Evolutionary conservation across 1,140 invertebrate genomes (phyloP), one percentile per base, ranked within the genome.

Genomic region (Atta texana): DNA sequence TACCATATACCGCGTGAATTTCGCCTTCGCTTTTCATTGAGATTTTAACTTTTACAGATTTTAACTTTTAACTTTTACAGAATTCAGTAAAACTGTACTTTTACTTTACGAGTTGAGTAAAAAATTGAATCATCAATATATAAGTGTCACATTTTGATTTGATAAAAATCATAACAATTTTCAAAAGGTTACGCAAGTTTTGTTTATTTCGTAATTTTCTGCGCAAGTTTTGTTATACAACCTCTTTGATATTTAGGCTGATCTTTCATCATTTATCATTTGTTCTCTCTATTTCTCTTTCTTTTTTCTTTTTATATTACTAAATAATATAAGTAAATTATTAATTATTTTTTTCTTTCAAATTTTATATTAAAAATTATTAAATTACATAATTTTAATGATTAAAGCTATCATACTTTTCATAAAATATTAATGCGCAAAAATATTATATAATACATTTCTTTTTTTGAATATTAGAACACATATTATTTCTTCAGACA

Each of bases 61-160:
- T 24, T 24, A 24, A 16, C 10, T 74, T 74, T 74, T 34, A 55
- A 10, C 8, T 74, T 74, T 57, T 57, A 74, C 28, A 14, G 31
- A 34, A 10, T 55, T 72, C 12, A 1, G 8, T 12, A 68, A n/a
- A 68, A 3, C 31, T 66, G 8, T 44, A 44, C 39, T 44, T 44
- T 64, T 39, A 14, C 0, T 68, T 68, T 0, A n/a, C 18, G 34
- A 49, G 39, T 51, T 51, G 14, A 69, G 1, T 64, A 18, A 66
- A 34, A 10, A 66, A 3, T 66, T 28, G 6, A 8, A 4, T 44
- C 7, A 14, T 68, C 10, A 44, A 44, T 31, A 16, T 2, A 18
- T 34, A 39, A 68, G 10, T 39, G n/a, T 68, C 64, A 39, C 10
- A 39, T 68, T 68, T 68, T 39, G 10, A 21, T 68, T 68, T 68